Evolutionary conservation across 2,113 vertebrate species (phyloP).

Genomic region (Phalacrocorax carbo): DNA sequence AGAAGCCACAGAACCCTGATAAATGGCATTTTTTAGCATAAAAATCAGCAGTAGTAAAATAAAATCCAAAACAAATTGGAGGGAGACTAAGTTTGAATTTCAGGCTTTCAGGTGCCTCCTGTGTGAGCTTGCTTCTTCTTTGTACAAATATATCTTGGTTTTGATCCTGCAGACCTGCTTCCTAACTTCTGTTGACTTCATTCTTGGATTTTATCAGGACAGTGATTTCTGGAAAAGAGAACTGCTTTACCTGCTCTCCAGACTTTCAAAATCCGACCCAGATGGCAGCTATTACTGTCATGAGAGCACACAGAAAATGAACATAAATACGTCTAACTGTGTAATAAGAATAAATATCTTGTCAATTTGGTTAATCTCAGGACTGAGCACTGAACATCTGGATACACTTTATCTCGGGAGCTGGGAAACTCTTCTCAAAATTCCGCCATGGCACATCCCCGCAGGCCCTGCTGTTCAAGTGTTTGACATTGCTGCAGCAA

Average conservation of each 20-base stretch:
- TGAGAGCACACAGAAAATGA: neutral
- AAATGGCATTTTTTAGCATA: neutral
- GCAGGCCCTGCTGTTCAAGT: neutral
- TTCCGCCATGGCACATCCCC: neutral
- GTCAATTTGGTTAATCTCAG: slow-evolving; percentile 3
- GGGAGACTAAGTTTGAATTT: neutral
- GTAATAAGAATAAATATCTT: slow-evolving; percentile 17
- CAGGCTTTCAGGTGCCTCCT: neutral
- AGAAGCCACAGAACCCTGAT: neutral
- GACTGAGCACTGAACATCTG: slow-evolving; percentile 23
- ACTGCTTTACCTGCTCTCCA: neutral
- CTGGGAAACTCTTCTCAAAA: neutral
- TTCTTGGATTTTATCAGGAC: neutral
- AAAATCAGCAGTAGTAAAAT: neutral
- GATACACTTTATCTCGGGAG: slow-evolving; percentile 14
- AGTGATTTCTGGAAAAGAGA: neutral
- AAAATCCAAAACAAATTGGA: neutral
- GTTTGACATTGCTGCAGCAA: neutral
- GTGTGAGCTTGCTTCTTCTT: neutral
- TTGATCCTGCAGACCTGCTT: neutral
- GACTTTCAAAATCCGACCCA: neutral
- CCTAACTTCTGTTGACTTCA: neutral
- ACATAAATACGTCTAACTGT: neutral
- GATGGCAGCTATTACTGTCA: neutral
- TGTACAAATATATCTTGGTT: neutral